Base-by-base conservation (phyloP, 2,797 vertebrate species). In the Platalea minor region DNA sequence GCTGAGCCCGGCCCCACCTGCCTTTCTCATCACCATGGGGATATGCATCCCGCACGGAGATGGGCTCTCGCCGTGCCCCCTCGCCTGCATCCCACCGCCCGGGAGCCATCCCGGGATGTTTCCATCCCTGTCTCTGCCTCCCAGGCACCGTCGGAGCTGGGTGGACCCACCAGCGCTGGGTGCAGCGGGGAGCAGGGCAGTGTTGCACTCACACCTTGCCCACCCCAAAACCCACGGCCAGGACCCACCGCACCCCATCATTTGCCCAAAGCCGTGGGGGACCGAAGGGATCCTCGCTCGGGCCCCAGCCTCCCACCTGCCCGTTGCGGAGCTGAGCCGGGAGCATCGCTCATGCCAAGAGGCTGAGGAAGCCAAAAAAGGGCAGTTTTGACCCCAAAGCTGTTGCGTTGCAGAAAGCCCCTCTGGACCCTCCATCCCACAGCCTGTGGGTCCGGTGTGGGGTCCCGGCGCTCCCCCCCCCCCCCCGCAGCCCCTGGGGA, bases 281-380 rank as follows among this genome's bases (percentile, higher is more conserved):
- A 1, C 37, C 6, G 0, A 2, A 9, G 41, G 37, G 20, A 9
- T 17, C 41, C 51, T 33, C 4, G 2, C 23, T 25, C 39, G 4
- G 0, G 10, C 29, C n/a, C 35, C 48, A 11, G 10, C 28, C 54
- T n/a, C 29, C 75, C 31, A 4, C 24, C n/a, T 23, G 50, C 56
- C 43, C 14, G 0, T 8, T 0, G 4, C 0, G 0, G 33, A 24
- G 50, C 69, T 25, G 26, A 35, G 31, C 23, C 1, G 1, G 69
- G 23, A 53, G 23, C 48, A 10, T 21, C 4, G 0, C 56, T 18
- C 1, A 0, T 7, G 15, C 20, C 33, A 13, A 26, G 24, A 39
- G 37, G 19, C 9, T 17, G 31, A 41, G 59, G 39, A 61, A 2
- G 10, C 33, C 24, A 29, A 43, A 76, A 31, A 31, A 7, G 1